Evolutionary conservation across 2,888 invertebrate genomes (phyloP).

Genomic region (Pollenia angustigena): DNA sequence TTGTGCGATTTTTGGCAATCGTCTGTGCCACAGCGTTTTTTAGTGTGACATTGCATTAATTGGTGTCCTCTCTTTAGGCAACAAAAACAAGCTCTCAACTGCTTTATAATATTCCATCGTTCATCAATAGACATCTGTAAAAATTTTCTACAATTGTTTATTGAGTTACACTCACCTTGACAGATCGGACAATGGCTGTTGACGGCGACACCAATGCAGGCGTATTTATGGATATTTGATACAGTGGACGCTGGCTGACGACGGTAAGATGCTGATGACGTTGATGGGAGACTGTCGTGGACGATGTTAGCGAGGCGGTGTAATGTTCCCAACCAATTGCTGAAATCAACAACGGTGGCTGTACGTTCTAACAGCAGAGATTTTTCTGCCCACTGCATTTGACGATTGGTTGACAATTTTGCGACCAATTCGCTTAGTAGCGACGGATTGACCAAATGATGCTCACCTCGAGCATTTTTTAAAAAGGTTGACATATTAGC

Average conservation of each 20-base stretch:
- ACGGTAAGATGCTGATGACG: neutral
- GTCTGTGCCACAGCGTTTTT: constrained; percentile 13
- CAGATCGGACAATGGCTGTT: constrained; percentile 16
- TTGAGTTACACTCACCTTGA: constrained; percentile 25
- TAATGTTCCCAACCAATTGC: constrained; percentile 36
- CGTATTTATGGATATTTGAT: neutral
- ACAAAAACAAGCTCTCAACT: constrained; percentile 44
- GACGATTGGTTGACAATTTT: constrained; percentile 36
- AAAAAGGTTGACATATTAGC: constrained; percentile 57
- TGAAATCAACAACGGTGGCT: constrained; percentile 47
- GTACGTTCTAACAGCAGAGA: constrained; percentile 33
- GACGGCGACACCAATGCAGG: neutral
- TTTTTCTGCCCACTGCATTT: constrained; percentile 59
- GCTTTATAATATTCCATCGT: constrained; percentile 50
- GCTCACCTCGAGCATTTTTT: constrained; percentile 15
- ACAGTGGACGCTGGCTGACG: neutral
- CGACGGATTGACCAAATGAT: constrained; percentile 65
- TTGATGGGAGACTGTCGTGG: constrained; percentile 33
- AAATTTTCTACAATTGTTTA: neutral
- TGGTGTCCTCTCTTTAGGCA: constrained; percentile 48
- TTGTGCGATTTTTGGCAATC: constrained; percentile 45
- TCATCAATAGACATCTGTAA: constrained; percentile 4
- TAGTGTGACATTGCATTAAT: constrained; percentile 13
- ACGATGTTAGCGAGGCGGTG: constrained; percentile 52
- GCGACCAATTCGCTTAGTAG: constrained; percentile 59